Evolutionary conservation across 1,140 invertebrate species (phyloP), one percentile per base, ranked within the genome.

Genomic region (Drosophila carrolli): DNA sequence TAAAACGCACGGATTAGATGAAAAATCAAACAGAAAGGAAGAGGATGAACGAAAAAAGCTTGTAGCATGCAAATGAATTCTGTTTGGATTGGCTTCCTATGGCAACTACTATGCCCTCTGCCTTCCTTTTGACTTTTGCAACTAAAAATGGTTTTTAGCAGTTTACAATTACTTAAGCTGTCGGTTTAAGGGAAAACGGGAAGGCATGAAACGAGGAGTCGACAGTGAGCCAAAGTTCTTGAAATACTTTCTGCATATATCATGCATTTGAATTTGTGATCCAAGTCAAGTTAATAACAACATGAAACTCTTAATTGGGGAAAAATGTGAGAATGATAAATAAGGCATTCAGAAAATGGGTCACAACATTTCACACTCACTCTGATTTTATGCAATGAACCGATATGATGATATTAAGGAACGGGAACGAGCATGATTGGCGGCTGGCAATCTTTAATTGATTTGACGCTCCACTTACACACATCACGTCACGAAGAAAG

Each of bases 1-100:
- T 85, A 85, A 70, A 85, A 86, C 82, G 82, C 82, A 86, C 72
- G 82, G 82, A 86, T 86, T 86, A 86, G 71, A 86, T 86, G 82
- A 82, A 88, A 86, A 86, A 88, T 86, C 82, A 86, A 86, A 86
- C 70, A 67, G 50, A 73, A 82, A 78, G 40, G 41, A 53, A 56
- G 29, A 40, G 50, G 16, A 19, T 37, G 44, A 62, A 55, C 40
- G 43, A n/a, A 58, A 60, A 46, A 8, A 41, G 19, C 56, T 62
- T 75, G 61, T 48, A 72, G 75, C 78, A 79, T 86, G 82, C 78
- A 86, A 86, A 86, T 86, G 83, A 88, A 88, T 88, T 82, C 82
- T 66, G 56, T 73, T 81, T 86, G 77, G 61, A 71, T 81, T 63
- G 65, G 37, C 73, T 58, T 54, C 71, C 41, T 51, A 54, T 46